Conservation (phyloP, 2,113 vertebrate species). For the Malurus cyaneus region DNA sequence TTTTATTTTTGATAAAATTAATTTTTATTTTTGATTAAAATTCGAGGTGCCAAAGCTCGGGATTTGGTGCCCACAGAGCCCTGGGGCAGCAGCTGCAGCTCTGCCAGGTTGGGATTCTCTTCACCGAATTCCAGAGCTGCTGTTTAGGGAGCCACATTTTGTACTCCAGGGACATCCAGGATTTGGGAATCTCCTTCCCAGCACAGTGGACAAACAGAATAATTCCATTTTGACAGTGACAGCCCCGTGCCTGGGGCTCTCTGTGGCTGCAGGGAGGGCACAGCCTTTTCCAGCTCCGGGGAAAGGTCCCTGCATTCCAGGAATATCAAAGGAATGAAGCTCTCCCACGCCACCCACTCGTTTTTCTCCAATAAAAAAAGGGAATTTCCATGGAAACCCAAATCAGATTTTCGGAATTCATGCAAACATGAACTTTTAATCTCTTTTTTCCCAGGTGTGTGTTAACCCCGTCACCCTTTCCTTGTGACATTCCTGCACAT, state of each 20-base stretch:
- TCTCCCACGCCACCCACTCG: background rate
- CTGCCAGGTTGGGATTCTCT: too few relatives aligned
- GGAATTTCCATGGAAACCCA: background rate
- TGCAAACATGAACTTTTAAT: rapidly evolving
- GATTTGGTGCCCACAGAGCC: background rate
- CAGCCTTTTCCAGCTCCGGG: rapidly evolving
- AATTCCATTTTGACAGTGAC: background rate
- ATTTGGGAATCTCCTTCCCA: background rate
- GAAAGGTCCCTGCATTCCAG: background rate
- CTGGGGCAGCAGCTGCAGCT: background rate
- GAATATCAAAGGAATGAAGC: rapidly evolving
- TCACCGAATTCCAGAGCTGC: background rate
- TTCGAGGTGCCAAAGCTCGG: background rate
- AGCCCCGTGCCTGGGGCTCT: background rate
- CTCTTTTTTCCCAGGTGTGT: background rate
- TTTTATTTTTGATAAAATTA: background rate
- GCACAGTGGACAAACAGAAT: background rate
- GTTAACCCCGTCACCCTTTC: background rate
- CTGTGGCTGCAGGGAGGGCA: background rate
- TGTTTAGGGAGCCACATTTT: background rate
- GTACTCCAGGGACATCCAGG: background rate
- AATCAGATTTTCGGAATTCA: background rate
- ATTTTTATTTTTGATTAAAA: background rate
- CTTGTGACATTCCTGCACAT: background rate
- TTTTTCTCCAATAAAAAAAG: background rate